Evolutionary conservation across 2,888 invertebrate species (phyloP), one percentile per base, ranked within the genome.

Genomic region (Liopterus haemorrhoidalis): DNA sequence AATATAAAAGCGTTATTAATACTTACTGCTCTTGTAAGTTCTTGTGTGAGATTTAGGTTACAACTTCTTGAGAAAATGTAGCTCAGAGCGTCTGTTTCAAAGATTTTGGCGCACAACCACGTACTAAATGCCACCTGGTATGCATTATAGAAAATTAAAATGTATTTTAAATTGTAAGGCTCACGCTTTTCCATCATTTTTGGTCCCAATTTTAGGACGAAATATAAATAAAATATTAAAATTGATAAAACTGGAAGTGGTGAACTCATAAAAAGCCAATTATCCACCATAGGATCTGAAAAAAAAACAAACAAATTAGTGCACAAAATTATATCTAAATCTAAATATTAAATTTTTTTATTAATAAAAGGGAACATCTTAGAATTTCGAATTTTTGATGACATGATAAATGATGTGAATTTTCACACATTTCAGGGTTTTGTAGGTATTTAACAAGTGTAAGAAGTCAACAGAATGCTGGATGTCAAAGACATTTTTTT

Each of bases 121-220:
- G 81, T 65, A 58, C 91, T 93, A 68, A 91, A 83, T 9, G 85
- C 32, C 4, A 94, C 91, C 76, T 94, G 93, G 42, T 83, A 80
- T n/a, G 84, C 76, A 62, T 95, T 95, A 68, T 94, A 95, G 1
- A 75, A 61, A 12, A 88, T 75, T 61, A 93, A 76, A 0, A 83
- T 62, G 32, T 74, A 73, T 59, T 87, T 82, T 42, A 93, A 63
- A 54, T 86, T 78, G 58, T 81, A 82, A 0, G 86, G 79, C 49
- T 82, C 78, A 49, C 79, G 71, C 46, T 84, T 82, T 49, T 79
- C 74, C 87, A 88, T 87, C 59, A 79, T 78, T 24, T 78, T 73
- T 1, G 87, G 87, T 1, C 87, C 87, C 33, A 82, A 71, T 55
- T 82, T 84, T 9, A 82, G 69, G 38, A 87, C 85, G 64, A 87